Conservation (phyloP, 2,113 vertebrate genomes). For the Solea senegalensis region DNA sequence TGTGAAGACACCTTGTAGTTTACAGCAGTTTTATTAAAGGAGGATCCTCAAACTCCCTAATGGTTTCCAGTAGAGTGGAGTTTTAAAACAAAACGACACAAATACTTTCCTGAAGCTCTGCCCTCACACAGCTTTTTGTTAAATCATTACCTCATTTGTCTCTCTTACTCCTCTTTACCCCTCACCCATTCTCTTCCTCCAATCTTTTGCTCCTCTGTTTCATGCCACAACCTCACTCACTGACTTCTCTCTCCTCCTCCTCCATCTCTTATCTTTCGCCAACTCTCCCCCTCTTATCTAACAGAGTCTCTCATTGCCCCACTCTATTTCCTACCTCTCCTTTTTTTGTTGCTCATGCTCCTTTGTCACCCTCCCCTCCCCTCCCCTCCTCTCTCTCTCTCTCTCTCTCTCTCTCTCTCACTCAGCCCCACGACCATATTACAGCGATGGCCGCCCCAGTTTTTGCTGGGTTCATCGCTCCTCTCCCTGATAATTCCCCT, state of each 20-base stretch:
- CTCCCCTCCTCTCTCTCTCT: neutral
- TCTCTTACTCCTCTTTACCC: conserved; percentile 19
- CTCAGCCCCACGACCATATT: conserved; percentile 62
- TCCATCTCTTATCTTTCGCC: conserved; percentile 34
- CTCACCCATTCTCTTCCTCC: conserved; percentile 13
- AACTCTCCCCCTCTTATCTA: conserved; percentile 48
- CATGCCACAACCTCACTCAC: conserved; percentile 10
- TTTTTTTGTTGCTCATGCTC: conserved; percentile 26
- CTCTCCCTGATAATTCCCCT: conserved; percentile 82
- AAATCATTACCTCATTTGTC: conserved; percentile 45
- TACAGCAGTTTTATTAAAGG: neutral
- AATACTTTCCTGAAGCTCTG: conserved; percentile 32
- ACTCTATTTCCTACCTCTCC: conserved; percentile 37
- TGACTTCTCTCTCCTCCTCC: conserved; percentile 27
- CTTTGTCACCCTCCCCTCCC: conserved; percentile 16
- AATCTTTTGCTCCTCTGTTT: conserved; percentile 30
- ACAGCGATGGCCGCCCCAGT: conserved; percentile 58
- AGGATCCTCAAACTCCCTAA: conserved; percentile 17
- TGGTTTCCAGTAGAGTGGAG: conserved; percentile 4
- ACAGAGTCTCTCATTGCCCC: conserved; percentile 33
- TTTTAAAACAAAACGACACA: conserved; percentile 18
- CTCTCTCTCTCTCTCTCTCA: neutral
- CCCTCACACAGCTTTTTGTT: conserved; percentile 12
- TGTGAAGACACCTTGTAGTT: conserved; percentile 34
- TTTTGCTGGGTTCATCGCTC: conserved; percentile 80